Conservation (phyloP, 2,888 invertebrate genomes). For the Thera britannica region DNA sequence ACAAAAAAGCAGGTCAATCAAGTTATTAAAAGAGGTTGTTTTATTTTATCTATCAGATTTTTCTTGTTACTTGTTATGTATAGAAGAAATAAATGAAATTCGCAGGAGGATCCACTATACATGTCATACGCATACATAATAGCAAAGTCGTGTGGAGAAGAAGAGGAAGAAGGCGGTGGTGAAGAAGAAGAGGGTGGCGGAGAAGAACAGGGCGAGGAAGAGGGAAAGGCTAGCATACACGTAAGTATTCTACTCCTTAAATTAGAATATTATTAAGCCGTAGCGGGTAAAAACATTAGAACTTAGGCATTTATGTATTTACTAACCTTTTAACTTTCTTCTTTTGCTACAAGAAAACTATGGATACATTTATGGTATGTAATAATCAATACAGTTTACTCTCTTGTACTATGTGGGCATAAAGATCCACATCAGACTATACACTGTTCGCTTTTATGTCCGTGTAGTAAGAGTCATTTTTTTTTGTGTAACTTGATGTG, state of each 20-base stretch:
- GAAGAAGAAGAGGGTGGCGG: slow-evolving; percentile 91
- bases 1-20: too few relatives aligned
- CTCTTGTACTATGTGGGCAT: too few relatives aligned
- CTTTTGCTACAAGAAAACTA: slow-evolving; percentile 76
- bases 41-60: too few relatives aligned
- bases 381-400: too few relatives aligned
- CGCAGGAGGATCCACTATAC: slow-evolving; percentile 95
- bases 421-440: too few relatives aligned
- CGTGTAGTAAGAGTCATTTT: too few relatives aligned
- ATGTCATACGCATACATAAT: slow-evolving; percentile 99
- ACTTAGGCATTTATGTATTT: background rate
- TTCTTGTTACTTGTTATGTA: too few relatives aligned
- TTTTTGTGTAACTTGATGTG: too few relatives aligned
- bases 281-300: too few relatives aligned
- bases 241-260: slow-evolving; percentile 84
- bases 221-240: slow-evolving; percentile 95
- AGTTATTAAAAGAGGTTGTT: too few relatives aligned
- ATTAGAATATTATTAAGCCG: too few relatives aligned
- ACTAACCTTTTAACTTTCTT: slow-evolving; percentile 13
- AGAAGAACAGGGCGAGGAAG: slow-evolving; percentile 87
- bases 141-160: slow-evolving; percentile 98
- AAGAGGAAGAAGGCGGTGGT: slow-evolving; percentile 98
- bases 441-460: too few relatives aligned
- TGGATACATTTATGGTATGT: slow-evolving; percentile 77
- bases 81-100: slow-evolving; percentile 11